Percentiles rank a stretch among this genome's conserved stretches.
Evolutionary conservation across 2,797 vertebrate genomes (phyloP).

Genomic region (Poeciliopsis presidionis): DNA sequence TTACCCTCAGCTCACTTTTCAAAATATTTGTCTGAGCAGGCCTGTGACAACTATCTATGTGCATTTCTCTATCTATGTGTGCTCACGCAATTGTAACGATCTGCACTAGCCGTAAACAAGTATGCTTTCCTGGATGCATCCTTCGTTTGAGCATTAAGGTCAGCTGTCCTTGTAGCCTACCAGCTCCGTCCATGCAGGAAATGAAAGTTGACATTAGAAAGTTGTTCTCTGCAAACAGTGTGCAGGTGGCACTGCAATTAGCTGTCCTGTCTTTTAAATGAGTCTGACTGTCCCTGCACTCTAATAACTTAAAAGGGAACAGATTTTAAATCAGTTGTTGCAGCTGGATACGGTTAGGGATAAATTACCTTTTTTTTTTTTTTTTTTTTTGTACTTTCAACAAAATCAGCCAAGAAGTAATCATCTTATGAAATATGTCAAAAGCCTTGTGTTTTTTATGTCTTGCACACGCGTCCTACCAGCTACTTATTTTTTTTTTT

Average conservation of each 20-base stretch:
- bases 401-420: not conserved
- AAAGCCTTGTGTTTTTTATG: not conserved
- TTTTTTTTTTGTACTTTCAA: not conserved
- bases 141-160: conserved; percentile 59
- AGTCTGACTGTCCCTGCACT: conserved; percentile 42
- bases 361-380: not conserved
- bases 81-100: conserved; percentile 53
- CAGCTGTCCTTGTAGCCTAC: conserved; percentile 50
- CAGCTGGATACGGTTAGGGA: too few relatives aligned
- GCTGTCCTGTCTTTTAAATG: conserved; percentile 56
- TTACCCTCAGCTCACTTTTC: conserved; percentile 34
- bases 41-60: conserved; percentile 29
- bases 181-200: conserved; percentile 45
- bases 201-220: conserved; percentile 66
- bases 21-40: conserved; percentile 62
- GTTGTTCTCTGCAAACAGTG: conserved; percentile 34
- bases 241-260: conserved; percentile 62
- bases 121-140: conserved; percentile 33
- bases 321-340: conserved; percentile 52
- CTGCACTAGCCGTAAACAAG: conserved; percentile 47
- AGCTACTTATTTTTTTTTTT: conserved; percentile 3
- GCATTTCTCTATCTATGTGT: conserved; percentile 55
- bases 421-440: conserved; percentile 2
- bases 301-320: conserved; percentile 47
- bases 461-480: not conserved